Evolutionary conservation across 2,797 vertebrate species (phyloP).

Genomic region (Jordanella pulchra): DNA sequence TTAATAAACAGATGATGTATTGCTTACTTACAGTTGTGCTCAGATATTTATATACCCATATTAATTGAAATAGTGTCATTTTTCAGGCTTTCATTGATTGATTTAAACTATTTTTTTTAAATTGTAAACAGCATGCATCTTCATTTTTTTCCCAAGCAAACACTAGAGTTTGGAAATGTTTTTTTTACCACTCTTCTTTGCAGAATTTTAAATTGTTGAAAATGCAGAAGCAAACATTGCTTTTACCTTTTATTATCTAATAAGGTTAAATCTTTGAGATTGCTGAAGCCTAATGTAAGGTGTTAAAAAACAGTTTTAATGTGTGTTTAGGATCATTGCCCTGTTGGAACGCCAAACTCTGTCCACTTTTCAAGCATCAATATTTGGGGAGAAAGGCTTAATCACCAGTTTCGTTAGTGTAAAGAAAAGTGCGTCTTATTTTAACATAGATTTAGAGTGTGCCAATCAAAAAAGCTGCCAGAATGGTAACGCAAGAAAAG

Average conservation of each 20-base stretch:
- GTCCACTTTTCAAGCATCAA: no score
- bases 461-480: not conserved
- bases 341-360: not conserved
- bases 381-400: not conserved
- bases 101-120: not conserved
- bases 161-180: not conserved
- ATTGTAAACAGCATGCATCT: not conserved
- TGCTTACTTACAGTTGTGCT: not conserved
- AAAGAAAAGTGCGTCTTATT: no score
- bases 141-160: not conserved
- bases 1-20: not conserved
- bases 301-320: no score
- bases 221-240: not conserved
- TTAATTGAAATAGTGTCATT: not conserved
- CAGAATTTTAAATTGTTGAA: not conserved
- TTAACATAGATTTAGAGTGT: not conserved
- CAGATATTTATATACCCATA: not conserved
- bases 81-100: not conserved
- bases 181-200: not conserved
- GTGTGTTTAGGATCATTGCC: not conserved
- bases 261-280: not conserved
- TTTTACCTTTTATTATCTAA: not conserved
- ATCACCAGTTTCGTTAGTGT: no score
- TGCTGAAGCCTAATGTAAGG: not conserved
- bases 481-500: not conserved